A percentile compares a stretch with the other conserved stretches of the same genome.
Conservation (phyloP, 1,140 invertebrate species). For the Drosophila takahashii region DNA sequence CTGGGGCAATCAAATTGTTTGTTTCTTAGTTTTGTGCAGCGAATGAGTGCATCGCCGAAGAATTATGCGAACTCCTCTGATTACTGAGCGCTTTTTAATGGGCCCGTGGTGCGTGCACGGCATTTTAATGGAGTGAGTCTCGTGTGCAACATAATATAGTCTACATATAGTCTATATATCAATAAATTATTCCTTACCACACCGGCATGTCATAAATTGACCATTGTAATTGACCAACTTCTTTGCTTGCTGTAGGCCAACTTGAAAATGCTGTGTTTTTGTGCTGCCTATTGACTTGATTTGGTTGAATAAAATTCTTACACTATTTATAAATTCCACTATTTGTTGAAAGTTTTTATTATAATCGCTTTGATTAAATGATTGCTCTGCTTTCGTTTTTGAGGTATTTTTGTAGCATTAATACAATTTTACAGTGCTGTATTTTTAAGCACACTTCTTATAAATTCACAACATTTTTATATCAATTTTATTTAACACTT, state of each 20-base stretch:
- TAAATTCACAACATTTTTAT: neutral
- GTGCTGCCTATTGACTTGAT: neutral
- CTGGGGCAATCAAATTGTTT: slow-evolving; percentile 60
- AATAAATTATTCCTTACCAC: slow-evolving; percentile 33
- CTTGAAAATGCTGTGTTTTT: slow-evolving; percentile 1
- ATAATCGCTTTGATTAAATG: neutral
- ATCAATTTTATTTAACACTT: neutral
- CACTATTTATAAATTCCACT: neutral
- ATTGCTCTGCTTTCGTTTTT: too few species aligned
- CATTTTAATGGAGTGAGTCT: slow-evolving; percentile 50
- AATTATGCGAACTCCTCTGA: slow-evolving; percentile 59
- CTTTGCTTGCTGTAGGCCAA: slow-evolving; percentile 7
- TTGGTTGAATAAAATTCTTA: neutral
- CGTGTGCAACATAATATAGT: slow-evolving; percentile 4
- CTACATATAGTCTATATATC: slow-evolving; percentile 19
- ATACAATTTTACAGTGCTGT: neutral
- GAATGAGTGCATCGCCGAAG: slow-evolving; percentile 50
- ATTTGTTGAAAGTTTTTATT: neutral
- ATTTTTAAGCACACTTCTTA: neutral
- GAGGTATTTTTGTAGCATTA: neutral
- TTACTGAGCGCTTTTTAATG: slow-evolving; percentile 63
- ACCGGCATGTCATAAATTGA: slow-evolving; percentile 55
- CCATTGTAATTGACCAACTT: slow-evolving; percentile 20
- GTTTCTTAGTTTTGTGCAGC: slow-evolving; percentile 42
- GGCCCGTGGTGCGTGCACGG: slow-evolving; percentile 29